These are phyloP conservation scores for Rhagophthalmus giganteus DNA, from an alignment of 2,888 invertebrate genomes.

Conservation along the genomic window DNA sequence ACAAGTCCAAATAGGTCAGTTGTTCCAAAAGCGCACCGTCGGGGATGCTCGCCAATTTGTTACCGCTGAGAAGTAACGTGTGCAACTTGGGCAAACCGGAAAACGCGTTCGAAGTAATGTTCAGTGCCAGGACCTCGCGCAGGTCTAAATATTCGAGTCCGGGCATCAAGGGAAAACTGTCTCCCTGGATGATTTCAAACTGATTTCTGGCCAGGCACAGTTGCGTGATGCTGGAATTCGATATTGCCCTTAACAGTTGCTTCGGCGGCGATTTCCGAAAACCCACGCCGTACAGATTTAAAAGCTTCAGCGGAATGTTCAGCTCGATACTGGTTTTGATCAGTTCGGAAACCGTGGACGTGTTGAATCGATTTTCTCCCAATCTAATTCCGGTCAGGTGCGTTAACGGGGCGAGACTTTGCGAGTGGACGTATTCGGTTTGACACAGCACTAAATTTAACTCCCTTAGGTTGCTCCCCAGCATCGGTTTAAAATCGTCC, in stretches of 20 bases:
- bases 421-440: constrained; percentile 59
- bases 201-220: constrained; percentile 60
- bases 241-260: constrained; percentile 57
- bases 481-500: constrained; percentile 57
- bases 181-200: constrained; percentile 59
- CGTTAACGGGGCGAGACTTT: constrained; percentile 57
- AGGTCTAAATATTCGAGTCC: constrained; percentile 62
- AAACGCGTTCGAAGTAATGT: constrained; percentile 58
- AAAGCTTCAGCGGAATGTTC: constrained; percentile 54
- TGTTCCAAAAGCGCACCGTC: constrained; percentile 57
- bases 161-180: constrained; percentile 61
- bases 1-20: constrained; percentile 59
- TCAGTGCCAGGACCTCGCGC: constrained; percentile 57
- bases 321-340: constrained; percentile 50
- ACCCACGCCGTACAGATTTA: constrained; percentile 61
- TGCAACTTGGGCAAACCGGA: constrained; percentile 59
- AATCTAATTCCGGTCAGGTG: constrained; percentile 57
- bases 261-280: constrained; percentile 59
- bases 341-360: constrained; percentile 54
- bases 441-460: constrained; percentile 60
- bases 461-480: constrained; percentile 54
- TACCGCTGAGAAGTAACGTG: constrained; percentile 58
- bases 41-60: constrained; percentile 60
- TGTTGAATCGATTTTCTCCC: constrained; percentile 60
- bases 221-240: constrained; percentile 57